These are phyloP conservation scores for Chrysochloris asiatica DNA, from an alignment of 2,113 vertebrate genomes.

Conservation along the genomic window DNA sequence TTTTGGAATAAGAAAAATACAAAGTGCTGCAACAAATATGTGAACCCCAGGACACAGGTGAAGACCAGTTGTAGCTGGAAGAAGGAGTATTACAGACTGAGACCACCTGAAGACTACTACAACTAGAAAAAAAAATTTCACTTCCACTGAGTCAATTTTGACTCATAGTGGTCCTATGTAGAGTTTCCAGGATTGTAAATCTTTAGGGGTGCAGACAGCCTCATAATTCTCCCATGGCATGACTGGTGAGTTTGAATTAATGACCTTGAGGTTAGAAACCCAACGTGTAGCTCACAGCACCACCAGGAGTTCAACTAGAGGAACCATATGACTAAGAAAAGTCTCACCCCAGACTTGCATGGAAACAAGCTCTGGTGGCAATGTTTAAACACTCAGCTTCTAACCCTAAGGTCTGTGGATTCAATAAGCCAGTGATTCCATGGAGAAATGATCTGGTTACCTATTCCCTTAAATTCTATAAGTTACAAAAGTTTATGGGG, in stretches of 20 bases:
- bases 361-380: background rate
- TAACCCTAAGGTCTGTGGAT: background rate
- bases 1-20: background rate
- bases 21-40: background rate
- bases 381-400: too few species aligned
- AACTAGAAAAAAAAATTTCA: too few species aligned
- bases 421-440: background rate
- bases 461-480: background rate
- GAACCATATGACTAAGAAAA: background rate
- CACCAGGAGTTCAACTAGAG: too few species aligned
- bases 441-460: background rate
- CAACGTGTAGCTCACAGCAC: too few species aligned
- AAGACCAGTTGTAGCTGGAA: background rate
- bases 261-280: too few species aligned
- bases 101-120: background rate
- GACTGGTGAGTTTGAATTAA: too few species aligned
- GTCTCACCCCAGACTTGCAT: background rate
- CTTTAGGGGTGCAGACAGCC: too few species aligned
- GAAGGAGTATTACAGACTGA: background rate
- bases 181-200: too few species aligned
- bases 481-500: too few species aligned
- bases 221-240: too few species aligned
- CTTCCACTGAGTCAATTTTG: too few species aligned
- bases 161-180: too few species aligned
- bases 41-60: background rate